Base-by-base conservation (phyloP, 2,113 vertebrate species). In the Kryptolebias marmoratus region DNA sequence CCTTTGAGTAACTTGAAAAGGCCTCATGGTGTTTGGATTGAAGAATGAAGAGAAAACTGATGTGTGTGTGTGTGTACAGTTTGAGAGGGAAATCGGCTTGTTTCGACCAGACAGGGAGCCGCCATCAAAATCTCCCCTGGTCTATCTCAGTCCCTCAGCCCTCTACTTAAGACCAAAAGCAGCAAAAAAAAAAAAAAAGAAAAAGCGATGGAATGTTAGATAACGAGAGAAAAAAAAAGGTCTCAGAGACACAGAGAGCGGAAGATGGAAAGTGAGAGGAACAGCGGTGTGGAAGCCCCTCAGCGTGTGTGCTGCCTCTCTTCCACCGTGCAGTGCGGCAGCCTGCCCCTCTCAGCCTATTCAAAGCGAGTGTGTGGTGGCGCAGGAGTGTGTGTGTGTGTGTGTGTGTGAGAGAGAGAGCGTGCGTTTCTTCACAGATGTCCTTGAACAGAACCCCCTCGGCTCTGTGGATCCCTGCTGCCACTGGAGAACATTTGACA, bases 391-490 rank as follows among this genome's bases (percentile, higher is more conserved):
- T 58, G 74, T 75, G 89, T 67, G 77, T 77, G 64, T 80, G 14
- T 67, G 74, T 75, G 64, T 66, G 71, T 57, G 73, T 75, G 22
- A 22, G 22, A 22, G 22, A 22, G 22, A 22, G 22, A 22, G 22
- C 22, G 89, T 71, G 78, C 77, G 65, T 81, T 86, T 82, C 87
- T 93, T 90, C 89, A 92, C 88, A 91, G 82, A 93, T 87, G 88
- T 88, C 88, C 94, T 94, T 94, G 92, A 94, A 93, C 91, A 92
- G 88, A 90, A 90, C 87, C 91, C 89, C 93, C 91, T 92, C 88
- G 56, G 88, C 91, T 93, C 89, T 85, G 92, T 75, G 75, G 88
- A 92, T 91, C 89, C 91, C 83, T 87, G 90, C 90, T 90, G 90
- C 89, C 91, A 87, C 86, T 80, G 87, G 87, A 87, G 88, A 90